phyloP scores from a whole-genome alignment of 2,888 invertebrate genomes.

The Autographa gamma region DNA sequence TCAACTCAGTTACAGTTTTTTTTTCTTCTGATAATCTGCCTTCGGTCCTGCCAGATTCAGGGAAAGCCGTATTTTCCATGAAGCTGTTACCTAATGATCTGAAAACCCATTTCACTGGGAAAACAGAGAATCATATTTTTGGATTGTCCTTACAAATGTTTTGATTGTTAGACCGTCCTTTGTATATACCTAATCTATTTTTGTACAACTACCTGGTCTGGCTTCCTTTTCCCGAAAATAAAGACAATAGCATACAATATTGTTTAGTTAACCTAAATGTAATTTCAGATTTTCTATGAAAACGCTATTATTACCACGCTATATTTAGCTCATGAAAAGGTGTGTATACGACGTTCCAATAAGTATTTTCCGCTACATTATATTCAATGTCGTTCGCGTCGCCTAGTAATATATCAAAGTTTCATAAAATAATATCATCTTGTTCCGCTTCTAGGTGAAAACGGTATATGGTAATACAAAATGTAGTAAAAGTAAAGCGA shows the following conservation, averaged over 20 bases:
- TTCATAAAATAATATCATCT: neutral
- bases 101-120: too few species aligned
- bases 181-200: neutral
- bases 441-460: neutral
- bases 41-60: too few species aligned
- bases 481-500: neutral
- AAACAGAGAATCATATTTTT: too few species aligned
- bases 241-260: neutral
- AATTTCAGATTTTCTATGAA: neutral
- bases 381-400: neutral
- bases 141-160: too few species aligned
- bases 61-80: too few species aligned
- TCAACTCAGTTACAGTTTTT: neutral
- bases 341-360: neutral
- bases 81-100: too few species aligned
- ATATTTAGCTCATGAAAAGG: constrained; percentile 1
- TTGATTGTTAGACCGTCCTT: neutral
- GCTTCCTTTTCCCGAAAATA: neutral
- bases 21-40: too few species aligned
- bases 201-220: neutral
- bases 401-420: constrained; percentile 1
- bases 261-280: neutral
- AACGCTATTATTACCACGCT: neutral
- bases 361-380: neutral
- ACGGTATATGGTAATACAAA: constrained; percentile 1